phyloP scores from a whole-genome alignment of 2,888 invertebrate species.

The Allygus modestus region DNA sequence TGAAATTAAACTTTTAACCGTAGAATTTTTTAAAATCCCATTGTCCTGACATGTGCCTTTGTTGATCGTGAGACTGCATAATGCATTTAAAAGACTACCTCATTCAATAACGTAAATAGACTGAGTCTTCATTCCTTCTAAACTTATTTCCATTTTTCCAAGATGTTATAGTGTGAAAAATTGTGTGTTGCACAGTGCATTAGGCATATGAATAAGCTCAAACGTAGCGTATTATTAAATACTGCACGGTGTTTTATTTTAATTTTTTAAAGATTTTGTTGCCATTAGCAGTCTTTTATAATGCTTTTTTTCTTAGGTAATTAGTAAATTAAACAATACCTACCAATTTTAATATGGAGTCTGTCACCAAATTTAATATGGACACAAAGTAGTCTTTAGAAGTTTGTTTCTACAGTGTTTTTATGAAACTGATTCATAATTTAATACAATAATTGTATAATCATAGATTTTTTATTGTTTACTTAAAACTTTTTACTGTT shows the following conservation, averaged over 20 bases:
- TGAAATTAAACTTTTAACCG: too few species aligned
- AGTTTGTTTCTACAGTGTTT: too few species aligned
- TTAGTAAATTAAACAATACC: too few species aligned
- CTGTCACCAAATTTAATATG: too few species aligned
- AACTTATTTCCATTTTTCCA: neutral
- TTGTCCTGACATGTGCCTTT: slow-evolving; percentile 28
- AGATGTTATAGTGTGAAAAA: neutral
- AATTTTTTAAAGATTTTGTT: neutral
- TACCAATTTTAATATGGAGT: too few species aligned
- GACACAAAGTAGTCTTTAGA: too few species aligned
- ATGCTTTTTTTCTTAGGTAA: too few species aligned
- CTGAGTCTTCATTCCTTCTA: slow-evolving; percentile 8
- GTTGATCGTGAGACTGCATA: neutral
- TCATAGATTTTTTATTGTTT: too few species aligned
- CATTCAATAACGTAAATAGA: neutral
- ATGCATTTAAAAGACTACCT: slow-evolving; percentile 46
- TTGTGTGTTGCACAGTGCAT: neutral
- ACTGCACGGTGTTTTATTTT: neutral
- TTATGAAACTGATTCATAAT: too few species aligned
- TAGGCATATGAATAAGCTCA: neutral
- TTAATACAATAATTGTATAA: too few species aligned
- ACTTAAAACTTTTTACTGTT: too few species aligned
- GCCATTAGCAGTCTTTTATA: neutral
- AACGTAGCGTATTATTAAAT: neutral
- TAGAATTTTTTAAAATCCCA: neutral